Evolutionary conservation across 2,113 vertebrate genomes (phyloP).

Genomic region (Labeo catla): DNA sequence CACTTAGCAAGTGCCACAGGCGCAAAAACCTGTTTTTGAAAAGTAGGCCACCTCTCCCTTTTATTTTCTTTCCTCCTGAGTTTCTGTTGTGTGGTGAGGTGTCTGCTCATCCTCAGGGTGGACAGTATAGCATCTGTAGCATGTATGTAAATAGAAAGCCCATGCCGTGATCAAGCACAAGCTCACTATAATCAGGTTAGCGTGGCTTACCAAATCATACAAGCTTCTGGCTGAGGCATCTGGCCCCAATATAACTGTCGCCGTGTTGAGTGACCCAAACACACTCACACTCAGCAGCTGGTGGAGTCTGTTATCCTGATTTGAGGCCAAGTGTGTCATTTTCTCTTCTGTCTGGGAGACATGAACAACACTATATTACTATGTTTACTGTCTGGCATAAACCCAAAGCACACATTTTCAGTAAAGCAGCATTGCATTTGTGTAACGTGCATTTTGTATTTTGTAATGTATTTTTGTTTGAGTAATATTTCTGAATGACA

Average conservation of each 20-base stretch:
- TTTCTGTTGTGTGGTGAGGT: neutral
- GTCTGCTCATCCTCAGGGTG: neutral
- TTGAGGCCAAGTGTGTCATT: neutral
- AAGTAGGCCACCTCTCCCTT: neutral
- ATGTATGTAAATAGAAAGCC: constrained; percentile 57
- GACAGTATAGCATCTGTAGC: neutral
- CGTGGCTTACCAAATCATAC: constrained; percentile 44
- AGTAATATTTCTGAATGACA: neutral
- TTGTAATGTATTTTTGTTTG: neutral
- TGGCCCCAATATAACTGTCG: neutral
- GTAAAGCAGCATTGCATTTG: neutral
- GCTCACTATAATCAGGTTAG: constrained; percentile 59
- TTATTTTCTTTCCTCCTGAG: neutral
- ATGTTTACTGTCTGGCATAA: neutral
- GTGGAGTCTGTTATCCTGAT: neutral
- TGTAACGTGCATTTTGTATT: no score
- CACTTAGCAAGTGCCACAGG: neutral
- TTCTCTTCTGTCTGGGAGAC: neutral
- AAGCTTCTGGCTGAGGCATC: neutral
- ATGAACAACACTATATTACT: neutral
- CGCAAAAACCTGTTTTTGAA: neutral
- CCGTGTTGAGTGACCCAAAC: neutral
- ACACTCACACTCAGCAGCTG: neutral
- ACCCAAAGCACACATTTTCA: constrained; percentile 1
- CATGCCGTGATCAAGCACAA: constrained; percentile 36